Conservation (phyloP, 2,113 vertebrate species). For the Melanocharis versteri region DNA sequence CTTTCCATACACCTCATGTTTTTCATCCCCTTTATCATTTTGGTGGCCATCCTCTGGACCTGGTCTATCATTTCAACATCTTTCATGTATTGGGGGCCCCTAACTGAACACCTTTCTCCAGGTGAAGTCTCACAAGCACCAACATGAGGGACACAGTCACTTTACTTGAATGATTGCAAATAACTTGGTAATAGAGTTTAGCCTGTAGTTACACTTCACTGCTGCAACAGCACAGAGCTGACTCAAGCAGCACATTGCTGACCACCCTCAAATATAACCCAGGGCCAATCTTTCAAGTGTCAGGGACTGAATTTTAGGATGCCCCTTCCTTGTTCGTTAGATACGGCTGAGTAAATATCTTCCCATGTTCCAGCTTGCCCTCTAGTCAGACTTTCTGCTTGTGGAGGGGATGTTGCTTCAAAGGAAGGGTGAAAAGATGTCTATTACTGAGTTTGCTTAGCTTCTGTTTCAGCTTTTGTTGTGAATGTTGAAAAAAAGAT, state of each 20-base stretch:
- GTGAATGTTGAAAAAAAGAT: not conserved
- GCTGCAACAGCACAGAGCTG: not conserved
- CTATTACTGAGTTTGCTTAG: not conserved
- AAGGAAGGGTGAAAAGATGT: not conserved
- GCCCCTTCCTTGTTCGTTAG: not conserved
- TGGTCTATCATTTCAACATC: not conserved
- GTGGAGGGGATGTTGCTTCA: not conserved
- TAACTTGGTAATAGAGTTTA: not conserved
- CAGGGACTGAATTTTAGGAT: not conserved
- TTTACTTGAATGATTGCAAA: not conserved
- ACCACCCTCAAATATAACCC: not conserved
- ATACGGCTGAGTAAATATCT: not conserved
- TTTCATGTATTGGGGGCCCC: not conserved
- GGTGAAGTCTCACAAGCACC: not conserved
- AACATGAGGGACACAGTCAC: fast-evolving
- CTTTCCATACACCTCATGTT: not conserved
- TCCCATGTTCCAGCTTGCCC: not conserved
- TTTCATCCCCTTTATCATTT: not conserved
- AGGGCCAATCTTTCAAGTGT: not conserved
- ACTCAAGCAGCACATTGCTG: not conserved
- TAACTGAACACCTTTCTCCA: not conserved
- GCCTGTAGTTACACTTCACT: not conserved
- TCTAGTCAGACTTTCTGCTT: not conserved
- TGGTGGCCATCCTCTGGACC: not conserved
- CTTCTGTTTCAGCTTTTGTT: not conserved